Evolutionary conservation across 2,888 invertebrate species (phyloP), one percentile per base, ranked within the genome.

Genomic region (Lasioglossum villosulum): DNA sequence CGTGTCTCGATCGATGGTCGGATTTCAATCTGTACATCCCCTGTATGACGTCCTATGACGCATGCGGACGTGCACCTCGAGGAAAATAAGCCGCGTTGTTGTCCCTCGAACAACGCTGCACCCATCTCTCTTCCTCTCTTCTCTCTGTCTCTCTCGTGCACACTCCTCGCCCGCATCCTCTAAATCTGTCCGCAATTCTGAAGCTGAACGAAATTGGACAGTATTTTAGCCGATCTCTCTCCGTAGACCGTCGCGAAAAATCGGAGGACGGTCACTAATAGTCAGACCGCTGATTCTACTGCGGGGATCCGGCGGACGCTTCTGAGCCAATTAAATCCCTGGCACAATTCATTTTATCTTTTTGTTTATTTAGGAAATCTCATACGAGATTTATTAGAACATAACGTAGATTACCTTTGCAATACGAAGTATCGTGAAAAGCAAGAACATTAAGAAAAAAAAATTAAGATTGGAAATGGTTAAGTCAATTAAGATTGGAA

Each of bases 1-100:
- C 83, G 72, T 52, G 84, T 88, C 86, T 84, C 90, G 87, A 91
- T 91, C 91, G 91, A 90, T 91, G 84, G 79, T 37, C 76, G 86
- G 91, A 90, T 91, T 89, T 90, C 89, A 90, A 90, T 90, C 88
- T 87, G 89, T 89, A 83, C 86, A 77, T 68, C 66, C 76, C 68
- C 52, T 52, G 79, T 83, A 86, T 83, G 87, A 83, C 87, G 80
- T 76, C 78, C 83, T 34, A 37, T 52, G 75, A 63, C 66, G 75
- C 27, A 77, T 27, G 30, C 70, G 59, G 27, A 76, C 56, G 45
- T 34, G 52, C 45, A 45, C 66, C 30, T 10, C 16, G 56, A 19
- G 45, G 81, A 76, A 82, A 83, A 83, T 83, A 82, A 83, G 82
- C 77, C 83, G 59, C n/a, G 72, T 82, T 82, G 74, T 80, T 71